Conservation (phyloP, 1,140 invertebrate species). For the Ceratitis capitata region DNA sequence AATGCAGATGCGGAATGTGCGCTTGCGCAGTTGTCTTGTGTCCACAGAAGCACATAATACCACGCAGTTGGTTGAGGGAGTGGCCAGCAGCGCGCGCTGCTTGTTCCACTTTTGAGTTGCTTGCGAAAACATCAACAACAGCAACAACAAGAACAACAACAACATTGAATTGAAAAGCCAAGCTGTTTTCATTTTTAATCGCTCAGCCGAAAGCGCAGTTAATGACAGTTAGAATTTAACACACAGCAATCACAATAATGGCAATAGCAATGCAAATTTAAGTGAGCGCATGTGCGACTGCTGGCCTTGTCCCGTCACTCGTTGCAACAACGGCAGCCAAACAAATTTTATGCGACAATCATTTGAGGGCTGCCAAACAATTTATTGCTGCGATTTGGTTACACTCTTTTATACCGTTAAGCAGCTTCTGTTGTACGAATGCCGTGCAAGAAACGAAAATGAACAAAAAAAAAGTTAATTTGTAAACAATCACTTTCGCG, state of each 20-base stretch:
- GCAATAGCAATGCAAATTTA: neutral
- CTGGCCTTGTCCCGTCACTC: slow-evolving; percentile 13
- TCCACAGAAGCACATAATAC: neutral
- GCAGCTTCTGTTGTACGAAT: neutral
- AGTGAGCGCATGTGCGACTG: neutral
- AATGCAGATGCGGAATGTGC: slow-evolving; percentile 19
- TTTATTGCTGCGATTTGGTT: slow-evolving; percentile 14
- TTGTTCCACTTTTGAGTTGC: slow-evolving; percentile 9
- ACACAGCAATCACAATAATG: neutral
- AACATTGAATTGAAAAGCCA: neutral
- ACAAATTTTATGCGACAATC: slow-evolving; percentile 31
- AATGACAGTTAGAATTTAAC: slow-evolving; percentile 23
- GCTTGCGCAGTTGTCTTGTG: neutral
- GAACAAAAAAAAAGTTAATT: neutral
- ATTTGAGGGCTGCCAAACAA: slow-evolving; percentile 21
- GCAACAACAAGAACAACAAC: neutral
- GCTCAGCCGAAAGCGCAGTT: neutral
- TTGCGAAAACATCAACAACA: neutral
- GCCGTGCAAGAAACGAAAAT: slow-evolving; percentile 5
- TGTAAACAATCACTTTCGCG: slow-evolving; percentile 36
- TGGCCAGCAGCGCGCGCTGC: neutral
- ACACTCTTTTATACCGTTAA: neutral
- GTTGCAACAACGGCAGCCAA: neutral
- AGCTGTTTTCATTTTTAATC: neutral
- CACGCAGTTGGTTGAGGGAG: slow-evolving; percentile 14